Base-by-base conservation (phyloP, 2,113 vertebrate genomes). In the Oxyruncus cristatus region DNA sequence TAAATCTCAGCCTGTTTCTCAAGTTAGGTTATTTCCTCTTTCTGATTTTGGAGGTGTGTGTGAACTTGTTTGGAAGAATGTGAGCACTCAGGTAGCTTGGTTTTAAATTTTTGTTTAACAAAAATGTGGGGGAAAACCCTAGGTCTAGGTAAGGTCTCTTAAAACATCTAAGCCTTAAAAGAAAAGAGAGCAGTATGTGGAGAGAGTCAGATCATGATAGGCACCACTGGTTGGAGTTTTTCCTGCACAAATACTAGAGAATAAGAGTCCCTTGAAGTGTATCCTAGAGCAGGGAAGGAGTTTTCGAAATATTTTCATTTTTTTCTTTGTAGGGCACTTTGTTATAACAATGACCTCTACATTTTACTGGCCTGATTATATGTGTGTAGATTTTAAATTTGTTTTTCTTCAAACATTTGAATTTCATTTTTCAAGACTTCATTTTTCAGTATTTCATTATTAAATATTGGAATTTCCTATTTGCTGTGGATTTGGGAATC, bases 21-120 rank as follows among this genome's bases (percentile, higher is more conserved):
- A 5, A 63, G 84, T 79, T 84, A 35, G 67, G 35, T 89, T 82
- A 80, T 92, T 96, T 97, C 80, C 89, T 83, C 66, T 77, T 85
- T 62, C 62, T 88, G 68, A 46, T 91, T 87, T 84, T 78, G 44
- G 84, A 78, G 73, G 52, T 66, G 73, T 0, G 37, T 91, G 73
- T 94, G 96, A 96, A 89, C 80, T 85, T 78, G 73, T 81, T 88
- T 27, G 53, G n/a, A 95, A 91, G 92, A 94, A 95, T 56, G 68
- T 39, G 49, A 75, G 30, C 28, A 9, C 68, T 92, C 37, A 4
- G 12, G 73, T 90, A 73, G 44, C 61, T 77, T 93, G 55, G 23
- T 35, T 92, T 93, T 62, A 49, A 78, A 72, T 82, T 89, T 89
- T 94, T 96, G 80, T 49, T 95, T 78, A 95, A 86, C 80, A 93